These are phyloP conservation scores for Bathybates hornii DNA, from an alignment of 2,113 vertebrate genomes.

Conservation along the genomic window DNA sequence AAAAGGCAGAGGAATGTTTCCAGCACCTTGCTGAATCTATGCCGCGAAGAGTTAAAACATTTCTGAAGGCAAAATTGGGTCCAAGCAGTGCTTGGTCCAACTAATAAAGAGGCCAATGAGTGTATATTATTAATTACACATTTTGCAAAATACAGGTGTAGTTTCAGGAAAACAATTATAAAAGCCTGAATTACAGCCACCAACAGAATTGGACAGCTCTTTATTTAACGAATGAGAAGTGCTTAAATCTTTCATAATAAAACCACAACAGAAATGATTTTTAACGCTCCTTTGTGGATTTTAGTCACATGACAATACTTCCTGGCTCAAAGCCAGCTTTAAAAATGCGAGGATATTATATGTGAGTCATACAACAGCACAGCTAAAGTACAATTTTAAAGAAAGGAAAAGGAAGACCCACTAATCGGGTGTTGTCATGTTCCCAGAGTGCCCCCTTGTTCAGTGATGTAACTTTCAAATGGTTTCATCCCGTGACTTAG, in stretches of 20 bases:
- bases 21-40: background rate
- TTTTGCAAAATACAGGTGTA: background rate
- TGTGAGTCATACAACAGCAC: slow-evolving; percentile 11
- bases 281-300: background rate
- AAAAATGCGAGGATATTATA: background rate
- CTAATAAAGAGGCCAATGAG: background rate
- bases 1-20: background rate
- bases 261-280: background rate
- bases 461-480: background rate
- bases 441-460: background rate
- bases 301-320: background rate
- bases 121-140: background rate
- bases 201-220: background rate
- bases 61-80: background rate
- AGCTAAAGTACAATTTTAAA: background rate
- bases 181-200: background rate
- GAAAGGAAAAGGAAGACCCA: slow-evolving; percentile 34
- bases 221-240: background rate
- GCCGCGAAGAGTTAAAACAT: background rate
- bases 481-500: slow-evolving; percentile 42
- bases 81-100: background rate
- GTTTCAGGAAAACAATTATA: background rate
- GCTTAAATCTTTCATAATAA: background rate
- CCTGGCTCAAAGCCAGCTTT: background rate
- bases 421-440: background rate